A percentile compares a stretch with the other conserved stretches of the same genome.
Evolutionary conservation across 2,797 vertebrate species (phyloP).

Genomic region (Fratercula arctica): DNA sequence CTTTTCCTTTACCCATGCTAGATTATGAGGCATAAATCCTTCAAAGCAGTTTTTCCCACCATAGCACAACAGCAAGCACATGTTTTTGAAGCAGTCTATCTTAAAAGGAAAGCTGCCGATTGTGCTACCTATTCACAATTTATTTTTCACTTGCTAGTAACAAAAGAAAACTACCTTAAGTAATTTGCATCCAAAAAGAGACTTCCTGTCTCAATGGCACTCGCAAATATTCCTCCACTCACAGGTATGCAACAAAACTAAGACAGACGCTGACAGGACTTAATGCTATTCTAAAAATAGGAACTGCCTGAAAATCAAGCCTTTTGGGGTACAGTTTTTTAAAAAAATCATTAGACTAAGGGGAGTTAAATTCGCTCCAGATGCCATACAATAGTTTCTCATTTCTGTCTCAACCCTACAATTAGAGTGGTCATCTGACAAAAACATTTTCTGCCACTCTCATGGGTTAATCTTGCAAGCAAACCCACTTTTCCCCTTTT

Average conservation of each 20-base stretch:
- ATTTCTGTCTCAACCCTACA: not conserved
- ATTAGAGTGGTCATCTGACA: not conserved
- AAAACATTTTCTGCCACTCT: not conserved
- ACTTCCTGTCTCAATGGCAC: not conserved
- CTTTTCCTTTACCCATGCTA: not conserved
- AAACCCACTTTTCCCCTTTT: not conserved
- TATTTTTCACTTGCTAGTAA: not conserved
- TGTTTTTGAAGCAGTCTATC: not conserved
- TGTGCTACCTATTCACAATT: not conserved
- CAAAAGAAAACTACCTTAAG: not conserved
- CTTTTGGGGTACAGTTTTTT: not conserved
- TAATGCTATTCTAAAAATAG: not conserved
- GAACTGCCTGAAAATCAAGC: not conserved
- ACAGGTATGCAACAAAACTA: not conserved
- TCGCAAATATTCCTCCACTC: not conserved
- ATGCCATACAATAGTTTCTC: not conserved
- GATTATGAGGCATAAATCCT: not conserved
- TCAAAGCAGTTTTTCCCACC: not conserved
- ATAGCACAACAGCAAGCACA: accelerated
- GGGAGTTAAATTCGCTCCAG: not conserved
- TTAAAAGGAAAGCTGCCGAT: not conserved
- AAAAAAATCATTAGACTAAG: not conserved
- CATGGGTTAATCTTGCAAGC: not conserved
- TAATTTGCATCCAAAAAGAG: not conserved
- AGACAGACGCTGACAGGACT: not conserved